These are phyloP conservation scores for Zaprionus africanus DNA, from an alignment of 1,140 invertebrate genomes.

Conservation along the genomic window DNA sequence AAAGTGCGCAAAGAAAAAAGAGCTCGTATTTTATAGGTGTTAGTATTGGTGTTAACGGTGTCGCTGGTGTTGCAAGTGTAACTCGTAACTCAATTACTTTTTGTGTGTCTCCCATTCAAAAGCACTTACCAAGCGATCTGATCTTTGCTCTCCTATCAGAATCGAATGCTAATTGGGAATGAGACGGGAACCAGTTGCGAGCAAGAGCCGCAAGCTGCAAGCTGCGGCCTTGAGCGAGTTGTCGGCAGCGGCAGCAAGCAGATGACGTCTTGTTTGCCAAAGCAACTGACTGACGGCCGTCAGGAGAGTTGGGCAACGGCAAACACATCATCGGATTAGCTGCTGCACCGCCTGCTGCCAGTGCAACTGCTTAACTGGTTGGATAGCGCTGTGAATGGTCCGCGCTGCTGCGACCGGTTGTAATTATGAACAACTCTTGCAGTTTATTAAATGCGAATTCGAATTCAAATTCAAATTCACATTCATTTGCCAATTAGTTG, in stretches of 20 bases:
- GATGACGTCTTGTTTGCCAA: constrained; percentile 54
- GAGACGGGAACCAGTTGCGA: constrained; percentile 55
- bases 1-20: background rate
- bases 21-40: constrained; percentile 18
- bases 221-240: constrained; percentile 61
- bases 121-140: constrained; percentile 29
- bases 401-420: constrained; percentile 14
- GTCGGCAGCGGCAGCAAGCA: constrained; percentile 17
- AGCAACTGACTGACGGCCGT: constrained; percentile 29
- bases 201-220: constrained; percentile 5
- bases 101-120: constrained; percentile 6
- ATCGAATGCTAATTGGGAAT: constrained; percentile 43
- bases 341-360: background rate
- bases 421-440: constrained; percentile 62
- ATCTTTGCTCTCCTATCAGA: constrained; percentile 55
- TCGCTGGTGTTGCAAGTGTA: constrained; percentile 42
- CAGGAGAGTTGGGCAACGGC: constrained; percentile 49
- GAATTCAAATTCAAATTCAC: constrained; percentile 61
- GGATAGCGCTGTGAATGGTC: background rate
- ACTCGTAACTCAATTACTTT: constrained; percentile 43
- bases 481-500: constrained; percentile 55
- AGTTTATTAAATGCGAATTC: constrained; percentile 62
- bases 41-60: constrained; percentile 16
- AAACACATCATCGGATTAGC: constrained; percentile 31
- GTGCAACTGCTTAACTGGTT: constrained; percentile 21